These are phyloP conservation scores for Hemicrepidius hirtus DNA, from an alignment of 2,888 invertebrate species.

Conservation along the genomic window DNA sequence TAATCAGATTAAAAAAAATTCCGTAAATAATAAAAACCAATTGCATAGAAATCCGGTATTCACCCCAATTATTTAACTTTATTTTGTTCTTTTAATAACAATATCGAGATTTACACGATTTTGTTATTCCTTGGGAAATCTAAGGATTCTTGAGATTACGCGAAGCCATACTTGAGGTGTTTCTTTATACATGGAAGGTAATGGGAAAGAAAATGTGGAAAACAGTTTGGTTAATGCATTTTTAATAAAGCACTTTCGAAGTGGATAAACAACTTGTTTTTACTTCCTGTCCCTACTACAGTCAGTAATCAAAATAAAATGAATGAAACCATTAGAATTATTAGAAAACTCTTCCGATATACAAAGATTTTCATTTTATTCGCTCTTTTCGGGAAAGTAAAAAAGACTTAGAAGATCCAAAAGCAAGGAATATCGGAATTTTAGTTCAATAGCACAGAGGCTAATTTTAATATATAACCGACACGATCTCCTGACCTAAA, in stretches of 20 bases:
- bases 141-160: conserved; percentile 49
- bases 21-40: too few relatives aligned
- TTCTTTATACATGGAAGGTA: neutral
- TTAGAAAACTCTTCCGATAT: neutral
- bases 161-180: conserved; percentile 36
- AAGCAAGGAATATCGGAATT: too few relatives aligned
- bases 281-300: neutral
- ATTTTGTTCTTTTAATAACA: neutral
- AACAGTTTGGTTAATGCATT: conserved; percentile 2
- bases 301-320: neutral
- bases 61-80: too few relatives aligned
- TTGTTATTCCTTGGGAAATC: conserved; percentile 42
- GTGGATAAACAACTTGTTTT: neutral
- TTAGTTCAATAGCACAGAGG: too few relatives aligned
- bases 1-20: too few relatives aligned
- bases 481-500: too few relatives aligned
- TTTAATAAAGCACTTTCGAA: neutral
- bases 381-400: too few relatives aligned
- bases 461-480: too few relatives aligned
- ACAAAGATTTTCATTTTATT: too few relatives aligned
- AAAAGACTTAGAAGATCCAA: too few relatives aligned
- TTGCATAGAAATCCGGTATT: too few relatives aligned
- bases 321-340: neutral
- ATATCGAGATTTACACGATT: conserved; percentile 37
- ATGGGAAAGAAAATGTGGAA: neutral